Evolutionary conservation across 2,113 vertebrate species (phyloP).

Genomic region (Rhombomys opimus): DNA sequence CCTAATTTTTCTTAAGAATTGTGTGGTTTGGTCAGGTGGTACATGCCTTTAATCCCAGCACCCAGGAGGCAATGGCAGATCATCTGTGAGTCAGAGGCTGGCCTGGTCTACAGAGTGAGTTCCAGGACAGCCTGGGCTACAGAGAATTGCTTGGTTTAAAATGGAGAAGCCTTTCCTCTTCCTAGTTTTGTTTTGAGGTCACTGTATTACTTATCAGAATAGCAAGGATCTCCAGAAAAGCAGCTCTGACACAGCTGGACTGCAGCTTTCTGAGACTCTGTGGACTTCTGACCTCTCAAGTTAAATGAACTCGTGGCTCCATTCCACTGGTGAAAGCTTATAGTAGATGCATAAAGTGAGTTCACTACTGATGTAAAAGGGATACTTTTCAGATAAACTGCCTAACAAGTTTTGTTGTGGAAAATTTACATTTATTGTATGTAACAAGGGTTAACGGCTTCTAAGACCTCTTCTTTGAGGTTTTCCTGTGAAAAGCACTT

Average conservation of each 20-base stretch:
- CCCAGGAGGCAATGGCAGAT: neutral
- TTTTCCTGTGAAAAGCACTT: constrained; percentile 38
- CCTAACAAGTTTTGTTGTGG: constrained; percentile 67
- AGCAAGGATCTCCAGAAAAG: neutral
- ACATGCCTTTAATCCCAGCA: neutral
- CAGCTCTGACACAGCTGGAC: neutral
- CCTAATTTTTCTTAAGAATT: neutral
- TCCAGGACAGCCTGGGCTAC: neutral
- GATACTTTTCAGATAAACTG: constrained; percentile 31
- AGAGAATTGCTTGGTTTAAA: neutral
- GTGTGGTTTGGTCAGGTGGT: neutral
- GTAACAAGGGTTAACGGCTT: constrained; percentile 1
- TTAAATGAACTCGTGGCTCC: neutral
- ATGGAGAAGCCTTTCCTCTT: neutral
- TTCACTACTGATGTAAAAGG: neutral
- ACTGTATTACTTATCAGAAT: neutral
- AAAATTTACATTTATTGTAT: constrained; percentile 68
- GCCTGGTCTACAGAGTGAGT: neutral
- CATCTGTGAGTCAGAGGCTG: neutral
- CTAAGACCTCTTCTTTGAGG: constrained; percentile 12
- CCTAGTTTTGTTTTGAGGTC: neutral
- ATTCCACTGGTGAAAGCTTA: neutral
- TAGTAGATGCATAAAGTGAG: neutral
- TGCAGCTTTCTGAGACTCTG: neutral
- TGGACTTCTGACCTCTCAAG: neutral